Base-by-base conservation (phyloP, 2,888 invertebrate genomes). In the Sicus ferrugineus region DNA sequence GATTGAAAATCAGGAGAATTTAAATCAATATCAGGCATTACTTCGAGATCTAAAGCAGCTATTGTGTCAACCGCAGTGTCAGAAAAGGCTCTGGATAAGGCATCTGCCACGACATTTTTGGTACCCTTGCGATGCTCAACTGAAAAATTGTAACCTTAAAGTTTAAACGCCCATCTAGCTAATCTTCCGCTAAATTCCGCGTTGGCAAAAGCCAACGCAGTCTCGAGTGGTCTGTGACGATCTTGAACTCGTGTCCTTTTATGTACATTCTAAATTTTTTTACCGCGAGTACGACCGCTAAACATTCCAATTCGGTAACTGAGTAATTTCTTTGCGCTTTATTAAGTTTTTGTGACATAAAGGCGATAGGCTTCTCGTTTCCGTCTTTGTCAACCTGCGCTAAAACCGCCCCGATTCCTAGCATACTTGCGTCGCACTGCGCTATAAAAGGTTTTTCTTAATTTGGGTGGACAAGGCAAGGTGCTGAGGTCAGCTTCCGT, bases 361-460 rank as follows among this genome's bases (percentile, higher is more conserved):
- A 64, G 1, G 64, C 64, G 6, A 64, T 30, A 0, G 48, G n/a
- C 3, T 16, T 26, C 21, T 64, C 64, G 21, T 64, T 31, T 2
- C 50, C 64, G 2, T 64, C 11, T 19, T 31, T 38, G n/a, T 64
- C 23, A 19, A 2, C 48, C 23, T 64, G 64, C 9, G 21, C 48
- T 30, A 64, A 28, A 3, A 64, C 50, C 5, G 50, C 26, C 7
- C 66, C 71, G 21, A 72, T 62, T 16, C 66, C 69, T 3, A 34
- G 42, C 48, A 38, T 63, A 46, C 63, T 54, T 2, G 70, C 68
- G 59, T 68, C 67, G 50, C 68, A 70, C 34, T 72, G 70, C 19
- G 70, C 34, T 26, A 67, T 58, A 38, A 73, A 73, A 1, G 65
- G 59, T 50, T 69, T 65, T n/a, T 34, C 31, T 50, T 67, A 73